These are phyloP conservation scores for Drosophila tanythrix DNA, from an alignment of 2,888 invertebrate genomes.

Conservation along the genomic window DNA sequence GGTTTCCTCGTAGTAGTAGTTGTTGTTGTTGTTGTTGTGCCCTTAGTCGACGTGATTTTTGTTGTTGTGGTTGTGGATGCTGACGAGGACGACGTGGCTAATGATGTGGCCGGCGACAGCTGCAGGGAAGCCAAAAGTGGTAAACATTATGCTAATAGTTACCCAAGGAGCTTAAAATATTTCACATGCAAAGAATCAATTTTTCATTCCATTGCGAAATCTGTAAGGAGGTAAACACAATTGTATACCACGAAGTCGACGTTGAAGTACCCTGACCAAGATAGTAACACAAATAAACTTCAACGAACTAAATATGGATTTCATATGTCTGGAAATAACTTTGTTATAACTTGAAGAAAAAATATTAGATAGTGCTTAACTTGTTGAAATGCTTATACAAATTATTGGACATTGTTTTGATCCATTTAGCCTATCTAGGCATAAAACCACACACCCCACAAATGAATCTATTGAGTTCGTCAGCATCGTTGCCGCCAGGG, in stretches of 20 bases:
- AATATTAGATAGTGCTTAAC: background rate
- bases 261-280: conserved; percentile 24
- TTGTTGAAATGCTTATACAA: background rate
- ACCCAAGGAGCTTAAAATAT: conserved; percentile 58
- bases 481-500: conserved; percentile 37
- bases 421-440: conserved; percentile 30
- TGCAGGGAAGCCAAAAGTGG: conserved; percentile 71
- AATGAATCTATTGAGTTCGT: conserved; percentile 38
- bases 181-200: conserved; percentile 82
- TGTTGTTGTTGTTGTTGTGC: conserved; percentile 59
- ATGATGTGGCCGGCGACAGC: conserved; percentile 79
- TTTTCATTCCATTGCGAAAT: conserved; percentile 80
- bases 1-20: conserved; percentile 51
- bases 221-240: conserved; percentile 43
- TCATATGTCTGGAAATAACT: background rate
- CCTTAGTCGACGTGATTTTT: conserved; percentile 69
- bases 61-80: conserved; percentile 51
- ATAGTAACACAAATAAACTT: background rate
- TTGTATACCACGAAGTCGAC: background rate
- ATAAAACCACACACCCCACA: conserved; percentile 64
- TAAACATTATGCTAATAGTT: conserved; percentile 78
- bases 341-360: background rate
- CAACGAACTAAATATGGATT: background rate
- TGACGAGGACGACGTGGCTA: conserved; percentile 73
- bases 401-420: conserved; percentile 5